A percentile compares a stretch with the other conserved stretches of the same genome.
Evolutionary conservation across 2,113 vertebrate genomes (phyloP).

Genomic region (Crotalus tigris): DNA sequence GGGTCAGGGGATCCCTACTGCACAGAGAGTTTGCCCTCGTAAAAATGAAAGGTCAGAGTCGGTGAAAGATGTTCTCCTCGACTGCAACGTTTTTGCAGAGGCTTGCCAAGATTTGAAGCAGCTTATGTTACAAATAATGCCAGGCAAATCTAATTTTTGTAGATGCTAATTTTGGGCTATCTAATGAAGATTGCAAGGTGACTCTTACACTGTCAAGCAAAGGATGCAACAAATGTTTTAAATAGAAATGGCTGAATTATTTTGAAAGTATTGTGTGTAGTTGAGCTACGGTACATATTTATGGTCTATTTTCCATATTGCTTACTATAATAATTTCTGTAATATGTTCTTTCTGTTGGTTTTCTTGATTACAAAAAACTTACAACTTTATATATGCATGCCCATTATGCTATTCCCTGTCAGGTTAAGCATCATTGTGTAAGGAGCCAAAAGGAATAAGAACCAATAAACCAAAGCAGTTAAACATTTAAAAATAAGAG

Average conservation of each 20-base stretch:
- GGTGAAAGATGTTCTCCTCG: background rate
- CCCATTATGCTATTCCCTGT: background rate
- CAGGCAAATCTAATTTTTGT: background rate
- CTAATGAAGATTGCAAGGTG: background rate
- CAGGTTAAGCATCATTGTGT: background rate
- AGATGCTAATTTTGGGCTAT: background rate
- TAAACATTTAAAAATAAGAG: background rate
- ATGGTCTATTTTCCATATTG: background rate
- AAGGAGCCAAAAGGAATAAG: background rate
- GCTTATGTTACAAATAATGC: background rate
- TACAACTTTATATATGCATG: background rate
- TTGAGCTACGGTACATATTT: background rate
- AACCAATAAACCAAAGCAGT: background rate
- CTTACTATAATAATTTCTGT: background rate
- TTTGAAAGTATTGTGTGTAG: background rate
- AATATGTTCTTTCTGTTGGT: background rate
- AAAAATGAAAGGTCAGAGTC: background rate
- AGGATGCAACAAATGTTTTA: background rate
- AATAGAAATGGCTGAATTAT: background rate
- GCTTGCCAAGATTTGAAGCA: background rate
- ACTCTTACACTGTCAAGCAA: background rate
- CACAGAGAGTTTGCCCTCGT: background rate
- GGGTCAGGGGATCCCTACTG: background rate
- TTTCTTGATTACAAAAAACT: background rate
- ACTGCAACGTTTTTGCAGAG: background rate